Evolutionary conservation across 1,140 invertebrate genomes (phyloP).

Genomic region (Drosophila aff.): DNA sequence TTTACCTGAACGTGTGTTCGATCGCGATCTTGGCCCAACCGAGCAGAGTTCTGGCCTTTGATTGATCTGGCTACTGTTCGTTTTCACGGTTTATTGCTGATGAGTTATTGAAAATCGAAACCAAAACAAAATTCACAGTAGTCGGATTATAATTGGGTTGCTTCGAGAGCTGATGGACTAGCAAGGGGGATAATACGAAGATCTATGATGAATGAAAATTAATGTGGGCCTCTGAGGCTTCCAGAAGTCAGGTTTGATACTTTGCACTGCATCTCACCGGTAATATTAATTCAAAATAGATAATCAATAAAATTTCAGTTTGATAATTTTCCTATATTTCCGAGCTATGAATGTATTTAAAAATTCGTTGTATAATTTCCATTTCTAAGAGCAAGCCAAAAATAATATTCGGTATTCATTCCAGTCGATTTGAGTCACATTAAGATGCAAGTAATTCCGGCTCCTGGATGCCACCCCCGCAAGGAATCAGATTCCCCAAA

Average conservation of each 20-base stretch:
- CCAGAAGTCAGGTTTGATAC: background rate
- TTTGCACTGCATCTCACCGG: background rate
- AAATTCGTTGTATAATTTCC: background rate
- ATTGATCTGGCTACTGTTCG: slow-evolving; percentile 78
- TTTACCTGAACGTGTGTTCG: slow-evolving; percentile 22
- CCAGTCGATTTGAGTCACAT: slow-evolving; percentile 81
- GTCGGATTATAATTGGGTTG: slow-evolving; percentile 48
- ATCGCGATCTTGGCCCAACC: slow-evolving; percentile 39
- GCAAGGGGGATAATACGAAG: background rate
- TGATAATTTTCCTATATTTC: background rate
- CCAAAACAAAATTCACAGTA: slow-evolving; percentile 52
- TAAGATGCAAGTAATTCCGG: slow-evolving; percentile 79
- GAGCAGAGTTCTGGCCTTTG: slow-evolving; percentile 62
- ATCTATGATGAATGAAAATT: slow-evolving; percentile 14
- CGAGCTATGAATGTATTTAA: background rate
- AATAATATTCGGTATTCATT: slow-evolving; percentile 55
- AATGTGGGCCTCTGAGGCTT: too few species aligned
- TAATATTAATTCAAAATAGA: too few species aligned
- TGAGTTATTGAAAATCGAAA: slow-evolving; percentile 58
- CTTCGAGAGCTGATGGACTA: slow-evolving; percentile 6
- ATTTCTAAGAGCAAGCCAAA: background rate
- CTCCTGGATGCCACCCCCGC: slow-evolving; percentile 18
- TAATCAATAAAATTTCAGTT: too few species aligned
- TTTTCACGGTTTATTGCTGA: slow-evolving; percentile 74
- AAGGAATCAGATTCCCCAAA: slow-evolving; percentile 45